Evolutionary conservation across 2,113 vertebrate genomes (phyloP).

Genomic region (Ciconia boyciana): DNA sequence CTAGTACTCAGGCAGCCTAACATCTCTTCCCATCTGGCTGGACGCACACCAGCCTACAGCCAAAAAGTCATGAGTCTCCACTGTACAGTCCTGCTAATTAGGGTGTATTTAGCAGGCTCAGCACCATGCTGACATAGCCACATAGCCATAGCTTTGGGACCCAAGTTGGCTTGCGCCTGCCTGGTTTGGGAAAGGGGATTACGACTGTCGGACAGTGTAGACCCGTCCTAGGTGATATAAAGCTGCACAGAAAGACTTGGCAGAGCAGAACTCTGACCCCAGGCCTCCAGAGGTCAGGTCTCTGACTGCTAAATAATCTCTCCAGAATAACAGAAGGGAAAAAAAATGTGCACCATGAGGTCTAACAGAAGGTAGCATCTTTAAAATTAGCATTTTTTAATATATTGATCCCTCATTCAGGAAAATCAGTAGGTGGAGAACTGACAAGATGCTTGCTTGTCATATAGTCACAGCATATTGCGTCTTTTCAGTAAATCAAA

Average conservation of each 20-base stretch:
- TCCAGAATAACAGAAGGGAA: neutral
- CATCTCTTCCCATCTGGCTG: neutral
- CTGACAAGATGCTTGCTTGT: neutral
- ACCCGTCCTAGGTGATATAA: neutral
- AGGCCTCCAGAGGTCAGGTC: neutral
- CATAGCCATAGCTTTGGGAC: neutral
- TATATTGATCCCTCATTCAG: neutral
- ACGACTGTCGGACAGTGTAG: accelerated
- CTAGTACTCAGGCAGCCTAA: neutral
- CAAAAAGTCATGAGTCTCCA: neutral
- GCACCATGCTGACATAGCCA: neutral
- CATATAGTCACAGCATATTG: neutral
- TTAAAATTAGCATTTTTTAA: neutral
- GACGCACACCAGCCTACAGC: accelerated
- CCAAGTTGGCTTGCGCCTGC: neutral
- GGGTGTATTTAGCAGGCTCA: neutral
- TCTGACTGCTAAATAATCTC: neutral
- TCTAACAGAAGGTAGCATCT: neutral
- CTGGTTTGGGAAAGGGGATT: neutral
- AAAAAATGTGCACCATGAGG: accelerated
- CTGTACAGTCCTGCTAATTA: neutral
- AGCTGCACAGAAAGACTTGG: neutral
- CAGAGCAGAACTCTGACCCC: neutral
- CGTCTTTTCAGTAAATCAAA: neutral
- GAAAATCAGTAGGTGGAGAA: neutral